These are phyloP conservation scores for Rosalia funebris DNA, from an alignment of 2,888 invertebrate species.

Conservation along the genomic window DNA sequence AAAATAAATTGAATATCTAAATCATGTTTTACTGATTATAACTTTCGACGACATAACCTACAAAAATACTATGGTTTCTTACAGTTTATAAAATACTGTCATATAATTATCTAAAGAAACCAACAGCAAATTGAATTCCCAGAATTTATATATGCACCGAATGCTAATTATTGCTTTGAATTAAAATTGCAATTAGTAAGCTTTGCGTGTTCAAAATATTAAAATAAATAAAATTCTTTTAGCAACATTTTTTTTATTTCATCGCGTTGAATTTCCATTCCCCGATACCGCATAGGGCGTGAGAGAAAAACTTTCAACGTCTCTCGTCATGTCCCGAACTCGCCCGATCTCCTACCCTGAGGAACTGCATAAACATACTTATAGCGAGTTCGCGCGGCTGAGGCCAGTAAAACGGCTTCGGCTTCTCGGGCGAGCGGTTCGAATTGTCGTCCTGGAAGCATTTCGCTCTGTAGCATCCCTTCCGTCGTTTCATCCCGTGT, in stretches of 20 bases:
- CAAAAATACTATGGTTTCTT: too few relatives aligned
- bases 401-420: constrained; percentile 14
- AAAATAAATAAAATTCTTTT: too few relatives aligned
- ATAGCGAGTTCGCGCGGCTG: constrained; percentile 9
- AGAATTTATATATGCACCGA: too few relatives aligned
- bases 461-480: background rate
- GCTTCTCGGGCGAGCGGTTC: constrained; percentile 9
- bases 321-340: constrained; percentile 8
- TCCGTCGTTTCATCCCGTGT: background rate
- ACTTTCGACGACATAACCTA: too few relatives aligned
- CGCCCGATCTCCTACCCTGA: constrained; percentile 10
- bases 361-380: constrained; percentile 15
- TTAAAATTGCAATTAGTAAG: too few relatives aligned
- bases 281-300: background rate
- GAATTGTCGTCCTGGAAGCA: constrained; percentile 9
- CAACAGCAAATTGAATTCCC: too few relatives aligned
- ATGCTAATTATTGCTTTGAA: too few relatives aligned
- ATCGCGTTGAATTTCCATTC: background rate
- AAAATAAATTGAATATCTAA: too few relatives aligned
- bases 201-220: too few relatives aligned
- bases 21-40: too few relatives aligned
- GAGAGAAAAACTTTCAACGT: constrained; percentile 14
- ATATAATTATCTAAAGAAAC: too few relatives aligned
- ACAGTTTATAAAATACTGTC: too few relatives aligned
- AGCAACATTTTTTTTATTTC: constrained; percentile 1